Conservation (phyloP, 1,140 invertebrate species). For the Drosophila pseudoobscura region DNA sequence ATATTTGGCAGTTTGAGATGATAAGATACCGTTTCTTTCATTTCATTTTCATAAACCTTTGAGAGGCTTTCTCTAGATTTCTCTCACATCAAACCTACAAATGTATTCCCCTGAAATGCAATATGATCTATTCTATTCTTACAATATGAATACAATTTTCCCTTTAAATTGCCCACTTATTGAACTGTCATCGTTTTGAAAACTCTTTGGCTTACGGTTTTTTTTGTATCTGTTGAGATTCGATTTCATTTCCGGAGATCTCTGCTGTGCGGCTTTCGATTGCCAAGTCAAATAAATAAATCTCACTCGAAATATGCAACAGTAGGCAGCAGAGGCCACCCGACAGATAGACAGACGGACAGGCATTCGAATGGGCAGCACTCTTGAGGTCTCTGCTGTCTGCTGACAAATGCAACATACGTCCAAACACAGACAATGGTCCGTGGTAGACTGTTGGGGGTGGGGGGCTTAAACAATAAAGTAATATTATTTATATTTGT, state of each 20-base stretch:
- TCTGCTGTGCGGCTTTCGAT: conserved; percentile 9
- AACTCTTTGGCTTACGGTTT: background rate
- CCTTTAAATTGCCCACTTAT: background rate
- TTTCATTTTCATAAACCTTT: too few relatives aligned
- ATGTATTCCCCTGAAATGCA: too few relatives aligned
- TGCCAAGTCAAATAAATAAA: conserved; percentile 65
- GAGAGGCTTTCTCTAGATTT: too few relatives aligned
- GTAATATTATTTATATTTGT: conserved; percentile 75
- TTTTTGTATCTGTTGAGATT: background rate
- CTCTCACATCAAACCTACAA: too few relatives aligned
- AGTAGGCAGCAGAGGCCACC: conserved; percentile 9
- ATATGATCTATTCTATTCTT: too few relatives aligned
- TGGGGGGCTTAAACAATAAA: conserved; percentile 66
- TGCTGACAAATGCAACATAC: conserved; percentile 54
- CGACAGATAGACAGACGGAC: background rate
- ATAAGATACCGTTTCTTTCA: too few relatives aligned
- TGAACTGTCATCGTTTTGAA: background rate
- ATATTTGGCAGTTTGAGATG: too few relatives aligned
- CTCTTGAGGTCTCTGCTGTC: conserved; percentile 14
- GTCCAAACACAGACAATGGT: conserved; percentile 25
- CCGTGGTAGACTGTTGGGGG: conserved; percentile 7
- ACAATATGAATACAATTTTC: too few relatives aligned
- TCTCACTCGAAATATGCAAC: conserved; percentile 45
- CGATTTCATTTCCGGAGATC: conserved; percentile 6
- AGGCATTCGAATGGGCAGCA: conserved; percentile 7